Evolutionary conservation across 1,140 invertebrate species (phyloP), one percentile per base, ranked within the genome.

Genomic region (Cotesia chilonis): DNA sequence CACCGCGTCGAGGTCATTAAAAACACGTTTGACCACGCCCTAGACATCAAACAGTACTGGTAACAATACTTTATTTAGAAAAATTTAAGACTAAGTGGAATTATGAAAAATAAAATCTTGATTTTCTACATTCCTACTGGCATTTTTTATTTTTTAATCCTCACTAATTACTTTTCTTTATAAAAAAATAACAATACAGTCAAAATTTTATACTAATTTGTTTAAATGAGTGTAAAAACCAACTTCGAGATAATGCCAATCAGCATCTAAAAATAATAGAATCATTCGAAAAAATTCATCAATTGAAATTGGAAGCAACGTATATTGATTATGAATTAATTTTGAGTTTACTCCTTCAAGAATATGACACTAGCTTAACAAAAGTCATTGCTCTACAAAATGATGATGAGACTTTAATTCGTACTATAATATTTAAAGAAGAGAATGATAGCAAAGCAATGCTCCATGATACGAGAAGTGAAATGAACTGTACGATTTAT

Each of bases 41-140:
- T 86, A 20, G 85, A 86, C 64, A 77, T 81, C 68, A 84, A 84
- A 74, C 75, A 84, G 68, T 80, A 82, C 68, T 81, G 83, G 84
- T 82, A n/a, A 67, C 7, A 41, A 51, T 67, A 51, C 5, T 4
- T 55, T 71, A 20, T 55, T 59, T 20, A 17, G 0, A 70, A 70
- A 70, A 41, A 38, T 10, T 28, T 9, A 36, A 60, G 28, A 60
- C 17, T 28, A 28, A 28, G 28, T 1, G 28, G 28, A 28, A 60
- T 35, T 6, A 2, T 10, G 28, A 60, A 60, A 28, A 60, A 10
- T 9, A 28, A 60, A 36, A 20, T 28, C 4, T 60, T 10, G n/a
- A 64, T 64, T 17, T 47, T 47, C 41, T 10, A 10, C 41, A 47
- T 47, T 47, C 41, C 10, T 68, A 47, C 1, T 14, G 4, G n/a